Evolutionary conservation across 2,888 invertebrate species (phyloP), one percentile per base, ranked within the genome.

Genomic region (Drosophila sordidula): DNA sequence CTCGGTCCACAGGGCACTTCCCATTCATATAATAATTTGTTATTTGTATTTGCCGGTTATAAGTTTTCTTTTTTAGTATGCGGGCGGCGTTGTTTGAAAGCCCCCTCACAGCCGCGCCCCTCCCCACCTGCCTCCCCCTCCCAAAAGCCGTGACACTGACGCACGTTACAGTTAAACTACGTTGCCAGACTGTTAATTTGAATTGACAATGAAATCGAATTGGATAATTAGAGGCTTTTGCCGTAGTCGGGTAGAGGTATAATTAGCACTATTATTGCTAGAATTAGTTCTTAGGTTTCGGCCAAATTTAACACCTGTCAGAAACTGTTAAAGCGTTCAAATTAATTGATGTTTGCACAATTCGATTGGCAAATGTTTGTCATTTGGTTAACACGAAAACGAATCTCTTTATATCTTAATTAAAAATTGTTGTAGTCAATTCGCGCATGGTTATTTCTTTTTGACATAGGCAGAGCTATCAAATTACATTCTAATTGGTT

Each of bases 111-210:
- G 12, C 16, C 26, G 5, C 18, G 9, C 32, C 39, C 44, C 34
- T n/a, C 54, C 29, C 42, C 55, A 38, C 39, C 9, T 26, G 32
- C n/a, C 66, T 47, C 18, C n/a, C 0, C 6, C 34, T 9, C 11
- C 42, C 22, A 45, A 18, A 8, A 32, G 25, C 58, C 75, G 8
- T 45, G 74, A 64, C 74, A 64, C 51, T 80, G 71, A 80, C 71
- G 84, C 75, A 75, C 67, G 63, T 69, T 86, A 86, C 89, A 86
- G 89, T 83, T 83, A 80, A 67, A 45, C 49, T 47, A 57, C 68
- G 63, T 55, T 61, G 61, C 45, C 52, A 9, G 74, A 70, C 66
- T 83, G 74, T 63, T 77, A 83, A 88, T 83, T 83, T 47, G 51
- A 16, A 61, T 73, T 79, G 67, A 50, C 88, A 87, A 79, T 82